Evolutionary conservation across 2,797 vertebrate species (phyloP), one percentile per base, ranked within the genome.

Genomic region (Atherinosoma microstoma): DNA sequence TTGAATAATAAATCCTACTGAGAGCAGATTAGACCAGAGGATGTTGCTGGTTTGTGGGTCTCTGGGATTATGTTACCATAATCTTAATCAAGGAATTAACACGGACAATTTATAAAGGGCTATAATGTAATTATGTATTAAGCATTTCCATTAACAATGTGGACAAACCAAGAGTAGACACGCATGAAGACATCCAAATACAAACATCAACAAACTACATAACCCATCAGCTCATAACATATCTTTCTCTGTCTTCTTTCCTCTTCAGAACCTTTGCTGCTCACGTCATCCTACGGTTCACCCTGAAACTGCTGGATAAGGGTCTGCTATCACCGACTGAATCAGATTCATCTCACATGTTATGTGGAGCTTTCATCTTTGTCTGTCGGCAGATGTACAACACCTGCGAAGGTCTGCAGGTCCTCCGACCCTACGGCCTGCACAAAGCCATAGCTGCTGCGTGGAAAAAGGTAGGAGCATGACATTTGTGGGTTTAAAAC

Each of bases 311-410:
- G 79, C 95, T 99, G 80, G 93, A 93, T 53, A 94, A 95, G 2
- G 91, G 95, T 24, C 70, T 95, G 82, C 87, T 91, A n/a, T 63
- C 83, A 1, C 89, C 94, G 63, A 80, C 90, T 34, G 94, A 94
- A 71, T 92, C 89, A 0, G 91, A 96, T 65, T 34, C 85, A 53
- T 85, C 93, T n/a, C 89, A 90, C 13, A 29, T 87, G 1, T 76
- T 97, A 68, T 97, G 96, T 81, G 96, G 96, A 70, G 96, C 97
- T 76, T 99, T 98, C 75, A 92, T 98, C 91, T 97, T 97, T 58
- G 93, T 98, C 9, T 99, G 98, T 76, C 92, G 94, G 67, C 97
- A 98, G 87, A 97, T 99, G 63, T 98, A 97, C 87, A 94, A 95
- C 90, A 98, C 96, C 36, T 98, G 96, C 34, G 96, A 98, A 90